phyloP scores from a whole-genome alignment of 2,113 vertebrate species.

The Cochlearius cochlearius region DNA sequence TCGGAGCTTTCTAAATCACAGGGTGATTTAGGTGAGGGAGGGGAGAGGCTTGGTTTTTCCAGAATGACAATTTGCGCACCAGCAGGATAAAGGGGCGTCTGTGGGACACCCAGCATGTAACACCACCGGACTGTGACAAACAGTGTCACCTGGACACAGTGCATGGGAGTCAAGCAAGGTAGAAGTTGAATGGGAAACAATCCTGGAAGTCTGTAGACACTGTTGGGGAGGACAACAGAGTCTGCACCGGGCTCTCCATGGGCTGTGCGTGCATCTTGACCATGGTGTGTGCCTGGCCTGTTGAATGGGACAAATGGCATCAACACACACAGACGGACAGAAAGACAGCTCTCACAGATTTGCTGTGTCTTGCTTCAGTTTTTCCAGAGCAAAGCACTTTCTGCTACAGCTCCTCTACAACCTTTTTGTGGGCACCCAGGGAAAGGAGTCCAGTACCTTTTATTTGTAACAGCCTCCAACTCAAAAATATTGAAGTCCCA shows the following conservation, averaged over 20 bases:
- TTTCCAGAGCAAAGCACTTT: neutral
- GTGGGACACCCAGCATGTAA: neutral
- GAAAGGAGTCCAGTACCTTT: conserved; percentile 76
- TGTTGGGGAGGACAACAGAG: neutral
- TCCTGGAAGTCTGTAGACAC: neutral
- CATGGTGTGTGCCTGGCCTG: neutral
- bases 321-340: neutral
- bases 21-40: neutral
- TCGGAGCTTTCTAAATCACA: neutral
- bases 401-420: neutral
- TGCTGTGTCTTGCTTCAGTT: neutral
- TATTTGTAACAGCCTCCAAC: conserved; percentile 91
- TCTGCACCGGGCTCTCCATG: neutral
- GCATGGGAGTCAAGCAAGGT: neutral
- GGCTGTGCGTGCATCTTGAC: neutral
- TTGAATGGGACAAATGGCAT: neutral
- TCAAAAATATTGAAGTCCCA: conserved; percentile 98
- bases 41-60: neutral
- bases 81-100: neutral
- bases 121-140: neutral
- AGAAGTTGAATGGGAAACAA: neutral
- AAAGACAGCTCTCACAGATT: neutral
- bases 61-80: neutral
- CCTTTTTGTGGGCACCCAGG: neutral
- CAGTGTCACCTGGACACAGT: neutral